phyloP scores from a whole-genome alignment of 2,888 invertebrate species.

The Brassicogethes aeneus region DNA sequence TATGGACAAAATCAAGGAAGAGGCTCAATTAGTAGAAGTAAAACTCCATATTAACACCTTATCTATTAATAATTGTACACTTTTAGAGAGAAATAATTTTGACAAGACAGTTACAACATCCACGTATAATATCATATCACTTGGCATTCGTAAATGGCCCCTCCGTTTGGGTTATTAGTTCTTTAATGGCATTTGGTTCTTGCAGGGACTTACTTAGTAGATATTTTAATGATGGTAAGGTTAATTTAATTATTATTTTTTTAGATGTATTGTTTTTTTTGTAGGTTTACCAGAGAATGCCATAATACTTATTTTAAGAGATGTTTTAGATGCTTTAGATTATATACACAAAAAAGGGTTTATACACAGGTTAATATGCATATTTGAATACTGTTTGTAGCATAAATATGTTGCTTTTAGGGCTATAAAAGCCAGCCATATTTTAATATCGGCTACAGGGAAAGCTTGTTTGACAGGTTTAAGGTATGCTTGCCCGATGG shows the following conservation, averaged over 20 bases:
- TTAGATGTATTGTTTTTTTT: slow-evolving; percentile 1
- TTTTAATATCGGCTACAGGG: slow-evolving; percentile 65
- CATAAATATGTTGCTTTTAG: slow-evolving; percentile 41
- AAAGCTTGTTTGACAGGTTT: slow-evolving; percentile 69
- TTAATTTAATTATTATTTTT: not conserved
- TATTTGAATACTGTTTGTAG: not conserved
- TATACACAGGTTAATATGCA: slow-evolving; percentile 62
- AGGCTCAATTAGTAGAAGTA: slow-evolving; percentile 51
- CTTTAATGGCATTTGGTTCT: slow-evolving; percentile 78
- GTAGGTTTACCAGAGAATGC: slow-evolving; percentile 73
- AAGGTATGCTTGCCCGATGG: slow-evolving; percentile 65
- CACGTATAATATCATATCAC: slow-evolving; percentile 66
- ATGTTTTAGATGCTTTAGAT: slow-evolving; percentile 68
- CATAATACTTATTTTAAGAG: slow-evolving; percentile 68
- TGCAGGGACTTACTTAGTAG: slow-evolving; percentile 68
- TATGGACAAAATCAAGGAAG: slow-evolving; percentile 59
- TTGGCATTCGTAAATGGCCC: slow-evolving; percentile 70
- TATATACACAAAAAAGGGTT: slow-evolving; percentile 79
- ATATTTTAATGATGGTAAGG: slow-evolving; percentile 56
- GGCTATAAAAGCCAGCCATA: slow-evolving; percentile 75
- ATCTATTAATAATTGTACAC: slow-evolving; percentile 4
- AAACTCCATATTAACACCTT: slow-evolving; percentile 3
- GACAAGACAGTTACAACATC: slow-evolving; percentile 69
- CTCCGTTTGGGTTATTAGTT: slow-evolving; percentile 71
- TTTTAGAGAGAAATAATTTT: slow-evolving; percentile 71